phyloP scores from a whole-genome alignment of 2,888 invertebrate species.

The Plagiodera versicolora region DNA sequence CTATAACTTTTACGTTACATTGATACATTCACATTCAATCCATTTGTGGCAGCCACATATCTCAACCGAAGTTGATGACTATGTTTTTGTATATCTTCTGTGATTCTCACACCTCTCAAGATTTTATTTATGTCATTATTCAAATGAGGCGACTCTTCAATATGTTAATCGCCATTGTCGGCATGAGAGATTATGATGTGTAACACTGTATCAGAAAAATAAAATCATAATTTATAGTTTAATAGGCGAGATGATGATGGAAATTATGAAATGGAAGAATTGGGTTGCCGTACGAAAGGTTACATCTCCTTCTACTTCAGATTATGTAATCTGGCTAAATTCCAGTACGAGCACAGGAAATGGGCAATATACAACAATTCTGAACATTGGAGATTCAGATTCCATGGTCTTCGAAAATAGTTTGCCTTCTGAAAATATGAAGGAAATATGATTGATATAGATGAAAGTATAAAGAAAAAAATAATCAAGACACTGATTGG shows the following conservation, averaged over 20 bases:
- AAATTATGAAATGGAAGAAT: neutral
- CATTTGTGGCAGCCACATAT: constrained; percentile 2
- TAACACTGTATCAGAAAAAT: constrained; percentile 9
- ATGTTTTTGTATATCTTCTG: neutral
- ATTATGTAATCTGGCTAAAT: no score
- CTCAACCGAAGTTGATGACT: neutral
- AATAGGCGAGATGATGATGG: neutral
- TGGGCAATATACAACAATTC: no score
- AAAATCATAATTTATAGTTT: neutral
- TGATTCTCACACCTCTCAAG: constrained; percentile 17
- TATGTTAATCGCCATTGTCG: constrained; percentile 18
- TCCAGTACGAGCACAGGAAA: no score
- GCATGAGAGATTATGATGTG: constrained; percentile 5
- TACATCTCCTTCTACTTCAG: no score
- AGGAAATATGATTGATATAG: no score
- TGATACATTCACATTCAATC: neutral
- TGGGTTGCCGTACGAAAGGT: no score
- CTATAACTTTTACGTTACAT: neutral
- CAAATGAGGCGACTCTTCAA: constrained; percentile 18
- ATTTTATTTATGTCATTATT: constrained; percentile 22
- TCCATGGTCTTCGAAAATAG: no score
- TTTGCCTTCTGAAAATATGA: no score
- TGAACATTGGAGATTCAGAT: no score
- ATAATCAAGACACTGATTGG: no score
- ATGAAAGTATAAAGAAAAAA: no score